A percentile compares a stretch with the other conserved stretches of the same genome.
These are phyloP conservation scores for Crepidodera aurea DNA, from an alignment of 2,888 invertebrate genomes.

Conservation along the genomic window DNA sequence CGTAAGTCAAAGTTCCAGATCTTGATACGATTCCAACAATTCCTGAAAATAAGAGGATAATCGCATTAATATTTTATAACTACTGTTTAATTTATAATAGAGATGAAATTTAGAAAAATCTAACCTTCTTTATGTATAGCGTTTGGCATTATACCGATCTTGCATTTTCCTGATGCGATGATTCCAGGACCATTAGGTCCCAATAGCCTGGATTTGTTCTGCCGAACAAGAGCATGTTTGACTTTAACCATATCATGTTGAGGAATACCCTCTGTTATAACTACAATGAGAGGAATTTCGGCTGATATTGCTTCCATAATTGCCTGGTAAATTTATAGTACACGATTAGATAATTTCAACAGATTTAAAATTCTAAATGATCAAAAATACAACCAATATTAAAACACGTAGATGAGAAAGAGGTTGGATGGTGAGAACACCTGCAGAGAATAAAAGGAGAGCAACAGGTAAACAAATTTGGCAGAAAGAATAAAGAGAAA, in stretches of 20 bases:
- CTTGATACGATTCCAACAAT: constrained; percentile 71
- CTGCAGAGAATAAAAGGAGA: too few species aligned
- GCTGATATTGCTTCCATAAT: constrained; percentile 78
- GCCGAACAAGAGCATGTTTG: constrained; percentile 68
- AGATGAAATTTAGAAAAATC: not conserved
- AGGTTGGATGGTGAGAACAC: too few species aligned
- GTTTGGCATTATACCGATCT: constrained; percentile 83
- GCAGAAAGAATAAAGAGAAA: too few species aligned
- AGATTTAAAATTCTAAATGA: too few species aligned
- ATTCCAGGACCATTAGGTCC: constrained; percentile 87
- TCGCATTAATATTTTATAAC: not conserved
- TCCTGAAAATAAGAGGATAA: too few species aligned
- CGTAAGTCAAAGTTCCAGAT: constrained; percentile 73
- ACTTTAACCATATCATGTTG: constrained; percentile 84
- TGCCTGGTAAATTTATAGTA: too few species aligned
- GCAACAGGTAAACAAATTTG: too few species aligned
- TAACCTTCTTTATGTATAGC: constrained; percentile 76
- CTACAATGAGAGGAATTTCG: constrained; percentile 78
- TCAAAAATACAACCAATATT: too few species aligned
- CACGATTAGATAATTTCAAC: too few species aligned
- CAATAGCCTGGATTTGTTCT: constrained; percentile 76
- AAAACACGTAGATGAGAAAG: too few species aligned
- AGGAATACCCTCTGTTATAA: constrained; percentile 64
- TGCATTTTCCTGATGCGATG: constrained; percentile 78
- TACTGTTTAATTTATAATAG: not conserved